Percentiles rank a stretch among this genome's conserved stretches.
Evolutionary conservation across 37 sponge, comb jelly and placozoan genomes (phyloP).

Genomic region (Beroe forskalii): DNA sequence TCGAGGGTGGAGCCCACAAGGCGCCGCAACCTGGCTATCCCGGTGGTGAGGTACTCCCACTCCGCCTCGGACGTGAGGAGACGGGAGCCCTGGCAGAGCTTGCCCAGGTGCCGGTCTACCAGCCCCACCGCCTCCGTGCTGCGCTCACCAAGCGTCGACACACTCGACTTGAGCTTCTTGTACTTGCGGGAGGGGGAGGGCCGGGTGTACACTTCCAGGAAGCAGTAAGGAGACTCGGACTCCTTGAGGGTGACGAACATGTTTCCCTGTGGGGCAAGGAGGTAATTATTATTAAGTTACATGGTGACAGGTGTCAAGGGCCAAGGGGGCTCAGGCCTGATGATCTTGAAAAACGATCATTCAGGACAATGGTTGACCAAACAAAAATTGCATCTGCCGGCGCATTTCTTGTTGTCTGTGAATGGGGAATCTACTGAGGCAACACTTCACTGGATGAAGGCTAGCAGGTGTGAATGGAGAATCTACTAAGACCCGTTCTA

Average conservation of each 20-base stretch:
- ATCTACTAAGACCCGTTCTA: no score
- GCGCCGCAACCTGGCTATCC: neutral
- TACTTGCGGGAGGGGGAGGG: constrained; percentile 1
- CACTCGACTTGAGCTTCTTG: neutral
- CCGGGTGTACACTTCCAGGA: constrained; percentile 39
- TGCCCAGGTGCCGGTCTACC: constrained; percentile 28
- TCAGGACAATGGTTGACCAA: no score
- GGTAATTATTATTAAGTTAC: no score
- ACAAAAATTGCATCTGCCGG: no score
- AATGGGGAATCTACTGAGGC: no score
- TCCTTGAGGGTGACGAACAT: constrained; percentile 39
- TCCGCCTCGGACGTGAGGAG: constrained; percentile 25
- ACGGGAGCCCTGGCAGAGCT: constrained; percentile 26
- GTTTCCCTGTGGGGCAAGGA: constrained; percentile 10
- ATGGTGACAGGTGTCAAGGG: no score
- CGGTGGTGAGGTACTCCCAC: constrained; percentile 16
- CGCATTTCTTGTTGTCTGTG: no score
- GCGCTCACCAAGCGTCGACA: neutral
- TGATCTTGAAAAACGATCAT: no score
- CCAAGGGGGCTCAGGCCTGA: no score
- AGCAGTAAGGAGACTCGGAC: constrained; percentile 5
- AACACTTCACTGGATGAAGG: no score
- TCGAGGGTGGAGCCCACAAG: neutral
- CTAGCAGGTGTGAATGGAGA: no score
- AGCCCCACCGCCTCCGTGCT: neutral